phyloP scores from a whole-genome alignment of 2,888 invertebrate genomes.

The Drosophila formosana region DNA sequence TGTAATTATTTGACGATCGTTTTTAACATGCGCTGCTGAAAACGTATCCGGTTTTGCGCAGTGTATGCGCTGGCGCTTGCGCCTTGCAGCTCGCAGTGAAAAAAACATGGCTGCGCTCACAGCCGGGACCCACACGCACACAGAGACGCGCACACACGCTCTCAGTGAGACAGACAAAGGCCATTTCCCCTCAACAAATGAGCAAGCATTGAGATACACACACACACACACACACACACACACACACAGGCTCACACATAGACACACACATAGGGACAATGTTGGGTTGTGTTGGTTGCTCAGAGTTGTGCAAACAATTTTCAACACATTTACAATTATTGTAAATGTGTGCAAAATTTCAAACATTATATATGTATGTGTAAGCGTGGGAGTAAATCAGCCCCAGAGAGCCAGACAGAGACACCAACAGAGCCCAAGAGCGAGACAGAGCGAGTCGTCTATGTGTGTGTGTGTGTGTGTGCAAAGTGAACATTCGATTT shows the following conservation, averaged over 20 bases:
- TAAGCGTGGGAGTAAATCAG: constrained; percentile 48
- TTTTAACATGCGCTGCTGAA: background rate
- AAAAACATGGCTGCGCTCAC: constrained; percentile 78
- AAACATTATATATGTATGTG: constrained; percentile 43
- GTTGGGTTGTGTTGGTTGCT: constrained; percentile 52
- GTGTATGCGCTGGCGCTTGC: constrained; percentile 68
- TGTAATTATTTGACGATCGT: background rate
- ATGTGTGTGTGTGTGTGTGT: constrained; percentile 36
- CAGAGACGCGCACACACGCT: constrained; percentile 15
- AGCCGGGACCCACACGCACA: constrained; percentile 40
- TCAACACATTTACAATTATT: constrained; percentile 82
- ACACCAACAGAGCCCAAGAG: background rate
- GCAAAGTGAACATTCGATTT: constrained; percentile 81
- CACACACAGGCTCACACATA: constrained; percentile 33
- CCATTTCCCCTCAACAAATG: constrained; percentile 79
- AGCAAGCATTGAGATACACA: constrained; percentile 63
- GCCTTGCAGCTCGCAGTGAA: constrained; percentile 52
- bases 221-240: constrained; percentile 21
- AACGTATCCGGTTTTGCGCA: constrained; percentile 27
- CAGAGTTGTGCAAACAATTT: constrained; percentile 82
- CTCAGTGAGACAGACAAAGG: constrained; percentile 72
- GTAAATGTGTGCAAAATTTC: constrained; percentile 83
- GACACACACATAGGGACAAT: constrained; percentile 19
- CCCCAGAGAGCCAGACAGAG: constrained; percentile 9
- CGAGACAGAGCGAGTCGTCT: constrained; percentile 5